Percentiles rank a stretch among this genome's conserved stretches.
phyloP scores from a whole-genome alignment of 2,797 vertebrate species.

The Epinephelus coioides region DNA sequence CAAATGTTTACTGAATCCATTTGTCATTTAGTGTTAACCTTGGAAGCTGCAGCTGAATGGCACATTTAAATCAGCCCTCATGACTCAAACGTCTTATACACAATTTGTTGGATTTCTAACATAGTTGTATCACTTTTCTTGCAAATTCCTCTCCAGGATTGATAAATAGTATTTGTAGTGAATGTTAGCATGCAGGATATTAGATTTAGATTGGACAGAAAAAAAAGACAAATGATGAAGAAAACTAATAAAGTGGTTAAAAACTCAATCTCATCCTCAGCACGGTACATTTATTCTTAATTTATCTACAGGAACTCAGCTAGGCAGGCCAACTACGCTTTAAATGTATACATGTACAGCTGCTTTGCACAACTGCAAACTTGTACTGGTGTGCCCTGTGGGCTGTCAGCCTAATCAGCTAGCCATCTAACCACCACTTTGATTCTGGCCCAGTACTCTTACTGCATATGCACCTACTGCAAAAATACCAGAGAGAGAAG shows the following conservation, averaged over 20 bases:
- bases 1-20: slow-evolving; percentile 18
- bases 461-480: background rate
- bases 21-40: slow-evolving; percentile 12
- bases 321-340: slow-evolving; percentile 2
- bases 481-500: slow-evolving; percentile 1
- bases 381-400: background rate
- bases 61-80: background rate
- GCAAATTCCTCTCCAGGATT: background rate
- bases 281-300: slow-evolving; percentile 18
- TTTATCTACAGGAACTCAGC: slow-evolving; percentile 19
- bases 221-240: slow-evolving; percentile 19
- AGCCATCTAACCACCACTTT: background rate
- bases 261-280: slow-evolving; percentile 19
- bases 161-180: slow-evolving; percentile 9
- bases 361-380: background rate
- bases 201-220: background rate
- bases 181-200: background rate
- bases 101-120: background rate
- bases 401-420: background rate
- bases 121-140: background rate
- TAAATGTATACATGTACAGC: slow-evolving; percentile 4
- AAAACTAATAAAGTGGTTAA: slow-evolving; percentile 30
- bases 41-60: slow-evolving; percentile 25
- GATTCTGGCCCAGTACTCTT: slow-evolving; percentile 1
- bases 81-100: background rate